Conservation (phyloP, 2,797 vertebrate species). For the Eulemur rubriventer region DNA sequence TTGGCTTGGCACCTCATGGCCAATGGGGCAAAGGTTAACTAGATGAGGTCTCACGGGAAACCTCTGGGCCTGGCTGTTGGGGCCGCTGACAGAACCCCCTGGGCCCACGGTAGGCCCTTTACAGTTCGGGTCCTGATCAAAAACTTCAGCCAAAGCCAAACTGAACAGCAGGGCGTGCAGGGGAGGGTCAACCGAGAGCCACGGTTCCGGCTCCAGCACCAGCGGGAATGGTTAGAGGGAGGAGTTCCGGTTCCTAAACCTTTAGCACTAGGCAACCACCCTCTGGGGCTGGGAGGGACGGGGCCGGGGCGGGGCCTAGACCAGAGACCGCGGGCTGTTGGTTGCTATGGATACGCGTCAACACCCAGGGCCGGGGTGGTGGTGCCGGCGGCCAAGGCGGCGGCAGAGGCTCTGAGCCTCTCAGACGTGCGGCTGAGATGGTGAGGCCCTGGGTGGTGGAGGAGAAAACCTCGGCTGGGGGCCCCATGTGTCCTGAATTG, state of each 20-base stretch:
- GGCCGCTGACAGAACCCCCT: not conserved
- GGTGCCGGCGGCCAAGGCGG: not conserved
- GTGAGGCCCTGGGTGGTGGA: conserved; percentile 57
- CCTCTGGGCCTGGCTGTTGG: not conserved
- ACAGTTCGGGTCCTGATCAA: not conserved
- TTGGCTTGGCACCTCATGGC: not conserved
- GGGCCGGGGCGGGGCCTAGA: not conserved
- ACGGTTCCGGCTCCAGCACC: fast-evolving
- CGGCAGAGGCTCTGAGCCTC: not conserved
- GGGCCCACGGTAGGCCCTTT: not conserved
- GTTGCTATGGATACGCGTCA: conserved; percentile 70
- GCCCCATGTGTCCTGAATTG: not conserved
- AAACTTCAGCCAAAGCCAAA: not conserved
- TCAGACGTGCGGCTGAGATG: conserved; percentile 53
- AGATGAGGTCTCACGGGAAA: not conserved
- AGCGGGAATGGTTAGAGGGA: fast-evolving
- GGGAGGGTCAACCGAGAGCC: not conserved
- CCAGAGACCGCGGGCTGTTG: not conserved
- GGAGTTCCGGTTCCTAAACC: not conserved
- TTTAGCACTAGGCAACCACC: fast-evolving
- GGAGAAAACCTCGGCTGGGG: not conserved
- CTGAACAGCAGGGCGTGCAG: not conserved
- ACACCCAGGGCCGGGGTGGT: not conserved
- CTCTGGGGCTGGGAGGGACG: not conserved
- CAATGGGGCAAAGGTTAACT: not conserved